phyloP scores from a whole-genome alignment of 2,888 invertebrate species.

The Rutpela maculata region DNA sequence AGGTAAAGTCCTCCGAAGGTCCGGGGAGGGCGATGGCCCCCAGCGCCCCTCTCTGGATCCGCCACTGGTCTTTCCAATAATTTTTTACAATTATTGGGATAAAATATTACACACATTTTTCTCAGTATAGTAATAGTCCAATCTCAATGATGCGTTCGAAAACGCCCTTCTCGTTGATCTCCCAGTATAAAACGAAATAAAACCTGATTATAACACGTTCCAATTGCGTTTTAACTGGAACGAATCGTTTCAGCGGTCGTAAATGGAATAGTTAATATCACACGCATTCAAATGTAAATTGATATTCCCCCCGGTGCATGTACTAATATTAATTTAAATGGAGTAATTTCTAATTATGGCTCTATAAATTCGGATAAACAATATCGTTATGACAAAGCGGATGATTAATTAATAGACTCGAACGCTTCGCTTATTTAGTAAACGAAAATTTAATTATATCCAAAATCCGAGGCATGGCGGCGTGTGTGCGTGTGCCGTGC shows the following conservation, averaged over 20 bases:
- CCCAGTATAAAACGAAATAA: background rate
- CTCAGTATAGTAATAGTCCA: too few species aligned
- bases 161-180: too few species aligned
- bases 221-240: background rate
- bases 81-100: too few species aligned
- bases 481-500: background rate
- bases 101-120: too few species aligned
- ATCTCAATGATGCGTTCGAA: too few species aligned
- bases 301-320: background rate
- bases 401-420: slow-evolving; percentile 1
- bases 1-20: too few species aligned
- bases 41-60: too few species aligned
- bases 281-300: slow-evolving; percentile 7
- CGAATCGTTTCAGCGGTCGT: background rate
- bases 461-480: background rate
- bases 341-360: slow-evolving; percentile 1
- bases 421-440: slow-evolving; percentile 7
- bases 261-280: slow-evolving; percentile 7
- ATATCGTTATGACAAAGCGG: slow-evolving; percentile 1
- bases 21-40: too few species aligned
- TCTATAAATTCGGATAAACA: slow-evolving; percentile 4
- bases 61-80: too few species aligned
- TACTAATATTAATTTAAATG: slow-evolving; percentile 3
- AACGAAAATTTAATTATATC: slow-evolving; percentile 3
- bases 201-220: background rate